These are phyloP conservation scores for Pseudorasbora parva DNA, from an alignment of 2,113 vertebrate species.

Conservation along the genomic window DNA sequence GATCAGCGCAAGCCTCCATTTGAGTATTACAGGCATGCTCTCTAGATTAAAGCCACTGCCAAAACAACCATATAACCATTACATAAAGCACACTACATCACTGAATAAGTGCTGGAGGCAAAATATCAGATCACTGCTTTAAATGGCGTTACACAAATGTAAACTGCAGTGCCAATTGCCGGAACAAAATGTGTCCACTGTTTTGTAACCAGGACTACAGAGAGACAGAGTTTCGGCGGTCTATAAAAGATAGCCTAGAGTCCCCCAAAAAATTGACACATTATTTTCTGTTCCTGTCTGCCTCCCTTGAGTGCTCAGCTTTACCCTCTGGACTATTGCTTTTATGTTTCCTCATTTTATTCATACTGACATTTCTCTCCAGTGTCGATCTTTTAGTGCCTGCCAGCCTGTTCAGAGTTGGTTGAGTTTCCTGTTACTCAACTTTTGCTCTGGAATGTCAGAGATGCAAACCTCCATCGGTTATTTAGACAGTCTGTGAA, in stretches of 20 bases:
- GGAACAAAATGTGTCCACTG: constrained; percentile 7
- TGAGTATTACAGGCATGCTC: background rate
- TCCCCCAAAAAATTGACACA: constrained; percentile 39
- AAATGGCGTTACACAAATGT: constrained; percentile 27
- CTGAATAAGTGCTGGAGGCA: background rate
- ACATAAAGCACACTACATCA: background rate
- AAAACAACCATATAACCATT: constrained; percentile 30
- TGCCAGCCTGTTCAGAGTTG: constrained; percentile 3
- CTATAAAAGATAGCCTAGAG: constrained; percentile 50
- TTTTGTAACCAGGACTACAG: constrained; percentile 58
- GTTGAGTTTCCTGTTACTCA: background rate
- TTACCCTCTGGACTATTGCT: constrained; percentile 34
- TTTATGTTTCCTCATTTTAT: constrained; percentile 42
- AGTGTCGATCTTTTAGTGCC: constrained; percentile 34
- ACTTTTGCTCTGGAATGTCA: constrained; percentile 9
- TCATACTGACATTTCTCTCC: constrained; percentile 38
- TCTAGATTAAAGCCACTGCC: background rate
- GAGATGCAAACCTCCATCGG: background rate
- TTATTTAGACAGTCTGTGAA: background rate
- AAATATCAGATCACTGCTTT: constrained; percentile 1
- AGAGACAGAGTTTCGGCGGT: constrained; percentile 19
- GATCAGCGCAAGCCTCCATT: background rate
- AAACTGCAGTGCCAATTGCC: constrained; percentile 2
- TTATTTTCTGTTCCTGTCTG: constrained; percentile 46
- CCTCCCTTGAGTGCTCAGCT: constrained; percentile 27